Evolutionary conservation across 2,113 vertebrate genomes (phyloP).

Genomic region (Triplophysa rosa): DNA sequence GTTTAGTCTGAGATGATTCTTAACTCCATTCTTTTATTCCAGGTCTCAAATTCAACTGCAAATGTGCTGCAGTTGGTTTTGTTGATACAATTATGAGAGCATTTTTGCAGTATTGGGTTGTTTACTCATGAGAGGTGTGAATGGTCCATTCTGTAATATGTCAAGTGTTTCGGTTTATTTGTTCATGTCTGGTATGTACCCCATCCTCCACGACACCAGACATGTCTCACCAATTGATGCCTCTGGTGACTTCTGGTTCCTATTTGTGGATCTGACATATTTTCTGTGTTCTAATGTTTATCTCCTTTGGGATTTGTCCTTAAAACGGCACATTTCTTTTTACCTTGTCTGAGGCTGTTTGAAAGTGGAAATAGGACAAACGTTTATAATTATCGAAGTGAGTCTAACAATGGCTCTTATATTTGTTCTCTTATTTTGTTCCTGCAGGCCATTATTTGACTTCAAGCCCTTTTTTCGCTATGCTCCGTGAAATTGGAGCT

Average conservation of each 20-base stretch:
- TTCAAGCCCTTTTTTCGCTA: not conserved
- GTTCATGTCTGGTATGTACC: not conserved
- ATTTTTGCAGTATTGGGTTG: not conserved
- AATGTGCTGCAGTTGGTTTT: no score
- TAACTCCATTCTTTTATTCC: not conserved
- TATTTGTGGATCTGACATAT: conserved; percentile 62
- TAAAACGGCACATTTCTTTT: conserved; percentile 62
- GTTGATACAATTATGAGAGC: not conserved
- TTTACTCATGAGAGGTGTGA: not conserved
- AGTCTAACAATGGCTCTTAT: conserved; percentile 4
- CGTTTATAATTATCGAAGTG: conserved; percentile 18
- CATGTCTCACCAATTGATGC: conserved; percentile 20
- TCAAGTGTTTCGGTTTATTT: not conserved
- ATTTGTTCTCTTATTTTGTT: not conserved
- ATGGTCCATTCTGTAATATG: not conserved
- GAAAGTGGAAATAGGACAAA: conserved; percentile 57
- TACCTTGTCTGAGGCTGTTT: conserved; percentile 38
- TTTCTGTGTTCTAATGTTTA: conserved; percentile 52
- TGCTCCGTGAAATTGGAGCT: not conserved
- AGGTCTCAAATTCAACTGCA: not conserved
- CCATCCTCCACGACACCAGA: conserved; percentile 15
- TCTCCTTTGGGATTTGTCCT: conserved; percentile 56
- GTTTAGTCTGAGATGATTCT: not conserved
- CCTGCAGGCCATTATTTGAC: conserved; percentile 26
- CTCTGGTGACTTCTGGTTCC: conserved; percentile 49